Percentiles rank a stretch among this genome's conserved stretches.
phyloP scores from a whole-genome alignment of 1,140 invertebrate species.

The Aphaenogaster rudis region DNA sequence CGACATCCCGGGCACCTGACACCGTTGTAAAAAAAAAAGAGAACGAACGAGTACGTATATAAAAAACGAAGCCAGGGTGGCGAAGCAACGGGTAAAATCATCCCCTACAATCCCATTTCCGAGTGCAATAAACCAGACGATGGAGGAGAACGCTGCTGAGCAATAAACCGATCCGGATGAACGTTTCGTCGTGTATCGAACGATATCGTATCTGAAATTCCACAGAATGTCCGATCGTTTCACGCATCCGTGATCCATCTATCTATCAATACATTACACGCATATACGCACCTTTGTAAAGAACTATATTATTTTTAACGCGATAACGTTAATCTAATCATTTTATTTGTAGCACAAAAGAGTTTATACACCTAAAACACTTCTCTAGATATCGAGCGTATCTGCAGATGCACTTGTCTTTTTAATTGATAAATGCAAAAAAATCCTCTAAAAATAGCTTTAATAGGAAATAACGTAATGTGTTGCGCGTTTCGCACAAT shows the following conservation, averaged over 20 bases:
- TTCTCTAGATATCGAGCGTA: background rate
- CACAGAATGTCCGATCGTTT: constrained; percentile 79
- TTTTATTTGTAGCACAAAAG: background rate
- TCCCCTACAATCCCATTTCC: constrained; percentile 81
- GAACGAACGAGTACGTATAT: constrained; percentile 1
- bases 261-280: background rate
- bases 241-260: constrained; percentile 68
- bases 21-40: constrained; percentile 26
- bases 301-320: constrained; percentile 30
- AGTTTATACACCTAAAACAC: background rate
- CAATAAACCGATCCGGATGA: constrained; percentile 81
- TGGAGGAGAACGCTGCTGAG: constrained; percentile 66
- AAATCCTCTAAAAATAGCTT: background rate
- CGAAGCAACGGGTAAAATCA: constrained; percentile 67
- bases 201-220: constrained; percentile 77
- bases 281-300: background rate
- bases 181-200: constrained; percentile 59
- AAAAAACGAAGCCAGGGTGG: constrained; percentile 56
- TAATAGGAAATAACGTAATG: background rate
- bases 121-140: constrained; percentile 78
- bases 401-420: background rate
- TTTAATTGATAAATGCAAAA: background rate
- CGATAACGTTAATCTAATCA: constrained; percentile 15
- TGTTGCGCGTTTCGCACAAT: background rate
- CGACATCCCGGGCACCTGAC: constrained; percentile 27